Percentiles rank a stretch among this genome's conserved stretches.
Conservation (phyloP, 2,888 invertebrate genomes). For the Amphipoea oculea region DNA sequence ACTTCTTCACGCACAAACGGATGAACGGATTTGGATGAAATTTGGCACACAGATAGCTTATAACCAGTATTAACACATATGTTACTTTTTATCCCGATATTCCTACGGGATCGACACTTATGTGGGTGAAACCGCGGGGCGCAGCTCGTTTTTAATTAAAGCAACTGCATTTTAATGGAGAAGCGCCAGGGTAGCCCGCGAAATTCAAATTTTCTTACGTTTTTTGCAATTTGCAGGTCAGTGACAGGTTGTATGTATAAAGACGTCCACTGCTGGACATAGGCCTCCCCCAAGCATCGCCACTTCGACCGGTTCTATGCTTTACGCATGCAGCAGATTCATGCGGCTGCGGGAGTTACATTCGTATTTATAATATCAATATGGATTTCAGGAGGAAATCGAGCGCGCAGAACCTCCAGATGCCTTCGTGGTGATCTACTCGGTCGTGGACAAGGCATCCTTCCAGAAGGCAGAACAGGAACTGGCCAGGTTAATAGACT, state of each 20-base stretch:
- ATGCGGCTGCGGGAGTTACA: background rate
- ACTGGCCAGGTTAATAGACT: slow-evolving; percentile 94
- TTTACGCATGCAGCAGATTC: background rate
- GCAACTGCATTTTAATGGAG: too few species aligned
- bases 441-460: slow-evolving; percentile 97
- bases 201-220: too few species aligned
- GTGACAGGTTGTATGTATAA: background rate
- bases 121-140: too few species aligned
- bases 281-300: background rate
- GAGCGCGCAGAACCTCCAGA: slow-evolving; percentile 93
- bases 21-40: too few species aligned
- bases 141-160: too few species aligned
- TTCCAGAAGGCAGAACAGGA: slow-evolving; percentile 96
- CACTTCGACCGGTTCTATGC: background rate
- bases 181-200: too few species aligned
- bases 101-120: too few species aligned
- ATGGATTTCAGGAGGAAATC: slow-evolving; percentile 91
- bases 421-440: slow-evolving; percentile 97
- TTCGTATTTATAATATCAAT: background rate
- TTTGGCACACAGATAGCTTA: too few species aligned
- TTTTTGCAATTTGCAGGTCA: too few species aligned
- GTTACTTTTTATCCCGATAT: too few species aligned
- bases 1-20: too few species aligned
- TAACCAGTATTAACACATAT: too few species aligned
- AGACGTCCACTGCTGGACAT: background rate